Percentiles rank a stretch among this genome's conserved stretches.
Evolutionary conservation across 2,888 invertebrate species (phyloP).

Genomic region (Aphidoletes aphidimyza): DNA sequence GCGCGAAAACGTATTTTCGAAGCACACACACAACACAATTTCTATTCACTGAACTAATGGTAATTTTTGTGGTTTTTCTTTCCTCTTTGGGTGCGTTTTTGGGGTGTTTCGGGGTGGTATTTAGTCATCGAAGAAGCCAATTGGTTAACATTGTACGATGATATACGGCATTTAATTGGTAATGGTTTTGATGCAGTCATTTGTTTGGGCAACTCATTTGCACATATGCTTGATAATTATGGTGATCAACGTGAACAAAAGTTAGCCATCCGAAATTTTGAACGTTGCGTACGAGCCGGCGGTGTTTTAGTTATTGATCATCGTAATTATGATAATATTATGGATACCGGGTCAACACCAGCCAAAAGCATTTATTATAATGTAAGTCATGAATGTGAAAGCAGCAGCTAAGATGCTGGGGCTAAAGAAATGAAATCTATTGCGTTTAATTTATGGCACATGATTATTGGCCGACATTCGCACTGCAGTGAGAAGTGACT

Average conservation of each 20-base stretch:
- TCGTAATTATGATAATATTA: constrained; percentile 86
- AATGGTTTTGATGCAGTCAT: constrained; percentile 87
- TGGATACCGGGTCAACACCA: constrained; percentile 80
- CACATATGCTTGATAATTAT: constrained; percentile 83
- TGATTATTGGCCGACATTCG: background rate
- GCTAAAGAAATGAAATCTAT: background rate
- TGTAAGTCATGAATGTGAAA: constrained; percentile 73
- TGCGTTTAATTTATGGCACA: background rate
- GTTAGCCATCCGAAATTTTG: constrained; percentile 82
- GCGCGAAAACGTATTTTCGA: no score
- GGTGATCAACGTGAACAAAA: constrained; percentile 84
- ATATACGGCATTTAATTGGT: constrained; percentile 72
- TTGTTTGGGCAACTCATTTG: constrained; percentile 91
- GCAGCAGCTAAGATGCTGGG: background rate
- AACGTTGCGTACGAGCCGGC: constrained; percentile 84
- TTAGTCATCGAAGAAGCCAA: constrained; percentile 91
- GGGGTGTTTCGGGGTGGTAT: constrained; percentile 55
- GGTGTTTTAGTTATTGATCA: constrained; percentile 88
- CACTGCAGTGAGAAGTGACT: no score
- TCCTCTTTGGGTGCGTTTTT: background rate
- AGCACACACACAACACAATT: background rate
- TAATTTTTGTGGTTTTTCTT: background rate
- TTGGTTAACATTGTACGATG: constrained; percentile 83
- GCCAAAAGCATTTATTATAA: constrained; percentile 89
- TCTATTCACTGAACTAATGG: background rate